phyloP scores from a whole-genome alignment of 2,113 vertebrate species.

The Bufo gargarizans region DNA sequence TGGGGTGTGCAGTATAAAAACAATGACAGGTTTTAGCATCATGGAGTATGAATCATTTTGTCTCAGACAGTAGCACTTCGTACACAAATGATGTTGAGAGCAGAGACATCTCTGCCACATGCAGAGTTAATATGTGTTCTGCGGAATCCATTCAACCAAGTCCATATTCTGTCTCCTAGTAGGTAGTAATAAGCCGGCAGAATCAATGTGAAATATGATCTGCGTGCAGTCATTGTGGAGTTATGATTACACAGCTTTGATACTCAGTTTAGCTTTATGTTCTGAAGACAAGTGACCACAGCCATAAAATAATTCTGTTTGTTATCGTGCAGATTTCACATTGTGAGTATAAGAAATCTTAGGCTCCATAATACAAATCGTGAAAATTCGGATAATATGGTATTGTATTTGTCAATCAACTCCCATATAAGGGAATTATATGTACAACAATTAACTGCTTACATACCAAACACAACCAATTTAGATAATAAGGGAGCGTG shows the following conservation, averaged over 20 bases:
- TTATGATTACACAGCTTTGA: slow-evolving; percentile 37
- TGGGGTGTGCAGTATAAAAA: neutral
- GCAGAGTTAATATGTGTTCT: neutral
- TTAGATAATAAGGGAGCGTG: neutral
- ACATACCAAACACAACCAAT: neutral
- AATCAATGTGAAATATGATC: slow-evolving; percentile 38
- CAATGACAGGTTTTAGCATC: neutral
- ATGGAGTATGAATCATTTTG: neutral
- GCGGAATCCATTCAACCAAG: neutral
- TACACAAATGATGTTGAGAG: neutral
- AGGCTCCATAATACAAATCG: neutral
- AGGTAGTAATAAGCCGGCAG: slow-evolving; percentile 23
- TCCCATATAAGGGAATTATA: neutral
- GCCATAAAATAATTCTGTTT: neutral
- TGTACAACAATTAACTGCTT: neutral
- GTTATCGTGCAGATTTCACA: neutral
- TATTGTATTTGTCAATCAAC: neutral
- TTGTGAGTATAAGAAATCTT: neutral
- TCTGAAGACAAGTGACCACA: neutral
- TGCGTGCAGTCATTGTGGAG: slow-evolving; percentile 35
- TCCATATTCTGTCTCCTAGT: neutral
- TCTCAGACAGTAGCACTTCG: neutral
- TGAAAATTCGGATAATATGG: neutral
- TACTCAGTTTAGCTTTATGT: slow-evolving; percentile 10
- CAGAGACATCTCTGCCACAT: neutral